Conservation (phyloP, 2,113 vertebrate genomes). For the Xyrauchen texanus region DNA sequence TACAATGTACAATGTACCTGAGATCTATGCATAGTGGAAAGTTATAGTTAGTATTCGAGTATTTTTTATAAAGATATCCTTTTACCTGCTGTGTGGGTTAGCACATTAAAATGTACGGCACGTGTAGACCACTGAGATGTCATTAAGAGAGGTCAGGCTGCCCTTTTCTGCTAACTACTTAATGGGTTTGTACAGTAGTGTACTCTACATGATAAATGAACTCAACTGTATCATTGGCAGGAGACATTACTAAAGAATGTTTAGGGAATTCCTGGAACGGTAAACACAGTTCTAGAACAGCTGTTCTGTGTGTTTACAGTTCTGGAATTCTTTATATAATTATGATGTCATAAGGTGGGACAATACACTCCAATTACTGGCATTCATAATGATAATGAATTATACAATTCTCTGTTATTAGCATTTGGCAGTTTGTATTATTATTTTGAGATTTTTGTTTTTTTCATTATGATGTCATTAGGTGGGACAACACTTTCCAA, state of each 20-base stretch:
- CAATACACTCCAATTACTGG: no score
- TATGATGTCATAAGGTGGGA: no score
- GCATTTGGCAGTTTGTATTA: no score
- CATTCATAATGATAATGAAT: no score
- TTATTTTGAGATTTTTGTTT: no score
- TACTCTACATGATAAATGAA: conserved; percentile 30
- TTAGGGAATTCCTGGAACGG: neutral
- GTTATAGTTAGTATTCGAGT: neutral
- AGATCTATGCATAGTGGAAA: neutral
- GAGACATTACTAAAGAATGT: neutral
- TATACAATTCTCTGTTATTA: no score
- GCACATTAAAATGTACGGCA: neutral
- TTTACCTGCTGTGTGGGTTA: neutral
- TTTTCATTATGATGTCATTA: no score
- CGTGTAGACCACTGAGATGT: conserved; percentile 1
- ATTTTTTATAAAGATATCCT: neutral
- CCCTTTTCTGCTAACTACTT: conserved; percentile 31
- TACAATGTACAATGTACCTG: no score
- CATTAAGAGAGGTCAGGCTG: conserved; percentile 33
- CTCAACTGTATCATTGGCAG: neutral
- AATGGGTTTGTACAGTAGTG: conserved; percentile 37
- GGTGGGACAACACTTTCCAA: no score
- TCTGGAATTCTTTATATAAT: no score
- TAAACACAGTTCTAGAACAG: neutral
- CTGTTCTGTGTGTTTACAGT: neutral